phyloP scores from a whole-genome alignment of 1,140 invertebrate genomes.

The Eueides isabella region DNA sequence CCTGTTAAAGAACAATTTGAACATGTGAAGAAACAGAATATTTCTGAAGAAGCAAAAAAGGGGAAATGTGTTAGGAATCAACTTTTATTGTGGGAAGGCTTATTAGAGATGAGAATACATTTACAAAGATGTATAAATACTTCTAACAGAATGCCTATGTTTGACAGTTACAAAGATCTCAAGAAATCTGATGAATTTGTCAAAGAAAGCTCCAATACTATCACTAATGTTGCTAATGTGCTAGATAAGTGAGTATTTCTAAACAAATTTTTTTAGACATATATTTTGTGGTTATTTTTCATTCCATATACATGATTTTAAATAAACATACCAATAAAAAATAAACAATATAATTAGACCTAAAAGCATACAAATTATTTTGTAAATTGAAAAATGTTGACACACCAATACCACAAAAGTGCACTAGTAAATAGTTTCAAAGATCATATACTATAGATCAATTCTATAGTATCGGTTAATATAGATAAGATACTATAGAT shows the following conservation, averaged over 20 bases:
- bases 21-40: conserved; percentile 83
- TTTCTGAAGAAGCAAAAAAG: conserved; percentile 87
- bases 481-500: too few species aligned
- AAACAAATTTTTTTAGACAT: too few species aligned
- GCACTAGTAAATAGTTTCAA: too few species aligned
- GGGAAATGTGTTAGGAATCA: conserved; percentile 90
- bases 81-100: conserved; percentile 90
- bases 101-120: conserved; percentile 92
- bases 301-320: too few species aligned
- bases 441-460: too few species aligned
- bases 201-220: conserved; percentile 79
- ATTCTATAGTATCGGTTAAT: too few species aligned
- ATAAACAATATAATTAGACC: too few species aligned
- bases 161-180: conserved; percentile 81
- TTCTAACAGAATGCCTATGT: conserved; percentile 90
- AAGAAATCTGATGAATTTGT: conserved; percentile 79
- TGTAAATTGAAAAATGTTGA: too few species aligned
- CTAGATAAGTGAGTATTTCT: conserved; percentile 83
- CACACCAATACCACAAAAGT: too few species aligned
- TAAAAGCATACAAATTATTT: too few species aligned
- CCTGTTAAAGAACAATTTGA: conserved; percentile 78
- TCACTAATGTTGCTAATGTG: conserved; percentile 82
- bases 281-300: too few species aligned
- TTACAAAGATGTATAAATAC: conserved; percentile 89
- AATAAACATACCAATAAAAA: too few species aligned